Base-by-base conservation (phyloP, 2,797 vertebrate species). In the Kryptopterus vitreolus region DNA sequence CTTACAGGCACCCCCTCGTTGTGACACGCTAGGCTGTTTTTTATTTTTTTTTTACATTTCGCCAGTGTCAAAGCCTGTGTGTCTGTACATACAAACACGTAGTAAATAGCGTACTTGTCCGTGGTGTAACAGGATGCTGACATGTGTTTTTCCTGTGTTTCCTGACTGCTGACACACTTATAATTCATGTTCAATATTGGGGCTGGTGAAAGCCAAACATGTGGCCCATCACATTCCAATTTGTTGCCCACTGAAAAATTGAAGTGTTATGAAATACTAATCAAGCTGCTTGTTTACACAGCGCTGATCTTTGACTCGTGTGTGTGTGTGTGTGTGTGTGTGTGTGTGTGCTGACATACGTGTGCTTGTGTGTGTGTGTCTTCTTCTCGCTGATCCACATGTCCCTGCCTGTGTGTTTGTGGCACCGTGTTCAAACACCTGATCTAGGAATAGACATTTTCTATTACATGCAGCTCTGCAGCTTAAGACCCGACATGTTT, bases 101-200 rank as follows among this genome's bases (percentile, higher is more conserved):
- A 57, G 79, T 90, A 91, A 92, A 90, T 91, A 90, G 91, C 89
- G 87, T 76, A 85, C 86, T 89, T 91, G 91, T 90, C 91, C 88
- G 88, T 91, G 88, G 86, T 84, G 83, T 48, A 48, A 26, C 38
- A 63, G n/a, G 59, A 81, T n/a, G 50, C 62, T 63, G 33, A 79
- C 58, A 46, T 10, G 24, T 52, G 71, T 63, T 52, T 76, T 5
- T 71, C 61, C 24, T 35, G 50, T 65, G 70, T 77, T 78, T 85
- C 58, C 83, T 55, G 24, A 84, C 84, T 87, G 85, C 88, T 85
- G 84, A 88, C 86, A 91, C 88, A 85, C 74, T 84, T 83, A 87
- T 91, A 92, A 92, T 92, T 90, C 91, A 91, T 91, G 90, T 92
- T 92, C 92, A 92, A 93, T 92, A 92, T 92, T 87, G 89, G 76